Evolutionary conservation across 2,888 invertebrate species (phyloP).

Genomic region (Hydriomena furcata): DNA sequence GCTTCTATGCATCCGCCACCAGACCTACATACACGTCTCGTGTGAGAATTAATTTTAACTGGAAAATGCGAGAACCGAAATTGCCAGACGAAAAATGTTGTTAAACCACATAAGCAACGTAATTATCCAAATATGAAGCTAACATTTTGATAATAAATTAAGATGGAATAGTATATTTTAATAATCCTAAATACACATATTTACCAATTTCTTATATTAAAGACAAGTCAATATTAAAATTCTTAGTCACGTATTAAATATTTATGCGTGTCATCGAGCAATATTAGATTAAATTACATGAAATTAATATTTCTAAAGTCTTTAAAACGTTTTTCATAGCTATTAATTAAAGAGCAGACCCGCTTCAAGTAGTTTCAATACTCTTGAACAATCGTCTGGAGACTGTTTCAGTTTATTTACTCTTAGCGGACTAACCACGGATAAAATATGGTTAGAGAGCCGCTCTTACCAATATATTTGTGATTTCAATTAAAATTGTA

Average conservation of each 20-base stretch:
- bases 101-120: neutral
- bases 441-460: neutral
- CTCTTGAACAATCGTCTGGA: conserved; percentile 45
- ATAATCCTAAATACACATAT: conserved; percentile 2
- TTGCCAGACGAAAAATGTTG: neutral
- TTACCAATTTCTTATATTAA: conserved; percentile 1
- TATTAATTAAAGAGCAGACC: conserved; percentile 42
- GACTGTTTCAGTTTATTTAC: conserved; percentile 22
- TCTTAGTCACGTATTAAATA: conserved; percentile 20
- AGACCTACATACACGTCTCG: conserved; percentile 9
- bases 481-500: no score
- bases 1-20: conserved; percentile 46
- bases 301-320: conserved; percentile 39
- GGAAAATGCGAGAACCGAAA: conserved; percentile 15
- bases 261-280: conserved; percentile 28
- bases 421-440: conserved; percentile 12
- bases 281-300: conserved; percentile 32
- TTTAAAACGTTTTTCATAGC: conserved; percentile 39
- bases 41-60: conserved; percentile 24
- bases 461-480: neutral
- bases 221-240: conserved; percentile 13
- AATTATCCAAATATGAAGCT: no score
- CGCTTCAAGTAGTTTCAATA: conserved; percentile 46
- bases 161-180: neutral
- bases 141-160: no score